Percentiles rank a stretch among this genome's conserved stretches.
phyloP scores from a whole-genome alignment of 2,888 invertebrate genomes.

The Melikaiella ostensackeni region DNA sequence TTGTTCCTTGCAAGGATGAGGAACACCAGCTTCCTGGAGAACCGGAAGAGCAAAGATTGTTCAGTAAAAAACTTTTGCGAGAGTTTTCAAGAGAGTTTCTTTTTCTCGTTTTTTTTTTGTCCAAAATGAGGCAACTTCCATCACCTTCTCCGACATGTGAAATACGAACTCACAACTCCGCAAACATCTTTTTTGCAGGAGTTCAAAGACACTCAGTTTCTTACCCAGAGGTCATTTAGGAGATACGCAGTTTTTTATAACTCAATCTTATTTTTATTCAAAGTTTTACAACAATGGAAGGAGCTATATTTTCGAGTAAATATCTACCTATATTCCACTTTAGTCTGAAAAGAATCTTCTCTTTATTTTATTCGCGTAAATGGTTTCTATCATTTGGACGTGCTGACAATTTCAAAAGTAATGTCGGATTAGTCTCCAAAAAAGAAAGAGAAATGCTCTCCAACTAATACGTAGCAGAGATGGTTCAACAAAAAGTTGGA shows the following conservation, averaged over 20 bases:
- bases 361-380: neutral
- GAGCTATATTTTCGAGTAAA: neutral
- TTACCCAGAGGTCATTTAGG: neutral
- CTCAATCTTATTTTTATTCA: neutral
- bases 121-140: neutral
- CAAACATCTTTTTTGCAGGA: neutral
- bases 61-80: slow-evolving; percentile 6
- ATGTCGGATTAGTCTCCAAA: neutral
- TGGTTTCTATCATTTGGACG: neutral
- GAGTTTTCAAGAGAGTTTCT: slow-evolving; percentile 14
- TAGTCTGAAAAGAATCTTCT: neutral
- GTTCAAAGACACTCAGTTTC: neutral
- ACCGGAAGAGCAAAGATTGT: slow-evolving; percentile 21
- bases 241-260: neutral
- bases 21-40: slow-evolving; percentile 12
- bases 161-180: neutral
- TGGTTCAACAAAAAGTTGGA: slow-evolving; percentile 12
- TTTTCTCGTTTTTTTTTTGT: neutral
- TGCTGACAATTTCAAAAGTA: neutral
- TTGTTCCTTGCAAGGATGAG: slow-evolving; percentile 13
- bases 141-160: slow-evolving; percentile 1
- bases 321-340: neutral
- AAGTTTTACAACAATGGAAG: neutral
- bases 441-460: neutral
- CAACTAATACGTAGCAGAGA: neutral